phyloP scores from a whole-genome alignment of 2,888 invertebrate species.

The Dione juno region DNA sequence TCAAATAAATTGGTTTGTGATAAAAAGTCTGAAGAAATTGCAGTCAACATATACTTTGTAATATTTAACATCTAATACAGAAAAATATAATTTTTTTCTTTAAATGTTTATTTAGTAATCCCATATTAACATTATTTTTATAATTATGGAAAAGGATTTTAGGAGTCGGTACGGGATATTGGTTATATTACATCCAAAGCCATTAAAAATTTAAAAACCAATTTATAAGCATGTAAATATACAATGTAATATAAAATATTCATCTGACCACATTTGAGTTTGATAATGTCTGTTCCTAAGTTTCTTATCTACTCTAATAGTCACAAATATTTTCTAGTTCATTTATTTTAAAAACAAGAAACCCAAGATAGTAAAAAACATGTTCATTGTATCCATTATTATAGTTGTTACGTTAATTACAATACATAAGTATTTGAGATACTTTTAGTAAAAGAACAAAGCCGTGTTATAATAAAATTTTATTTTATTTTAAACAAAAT shows the following conservation, averaged over 20 bases:
- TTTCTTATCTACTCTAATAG: slow-evolving; percentile 25
- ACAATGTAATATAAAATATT: slow-evolving; percentile 28
- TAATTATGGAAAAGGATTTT: not conserved
- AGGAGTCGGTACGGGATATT: not conserved
- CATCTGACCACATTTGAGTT: slow-evolving; percentile 27
- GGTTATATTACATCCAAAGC: slow-evolving; percentile 24
- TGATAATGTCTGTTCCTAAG: slow-evolving; percentile 23
- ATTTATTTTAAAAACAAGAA: slow-evolving; percentile 6
- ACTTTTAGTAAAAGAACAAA: slow-evolving; percentile 33
- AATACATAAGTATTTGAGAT: slow-evolving; percentile 15
- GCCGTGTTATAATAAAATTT: slow-evolving; percentile 69
- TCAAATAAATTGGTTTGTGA: slow-evolving; percentile 16
- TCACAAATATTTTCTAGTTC: slow-evolving; percentile 22
- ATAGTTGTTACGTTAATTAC: slow-evolving; percentile 9
- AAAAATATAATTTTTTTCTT: slow-evolving; percentile 15
- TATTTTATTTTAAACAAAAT: slow-evolving; percentile 79
- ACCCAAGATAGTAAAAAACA: slow-evolving; percentile 11
- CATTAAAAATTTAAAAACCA: slow-evolving; percentile 26
- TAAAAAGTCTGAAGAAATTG: slow-evolving; percentile 24
- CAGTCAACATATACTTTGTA: slow-evolving; percentile 17
- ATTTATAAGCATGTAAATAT: slow-evolving; percentile 29
- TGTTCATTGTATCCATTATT: not conserved
- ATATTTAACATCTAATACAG: slow-evolving; percentile 5
- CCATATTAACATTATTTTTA: not conserved
- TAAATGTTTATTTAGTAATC: slow-evolving; percentile 3